phyloP scores from a whole-genome alignment of 2,113 vertebrate species.

The Engraulis encrasicolus region DNA sequence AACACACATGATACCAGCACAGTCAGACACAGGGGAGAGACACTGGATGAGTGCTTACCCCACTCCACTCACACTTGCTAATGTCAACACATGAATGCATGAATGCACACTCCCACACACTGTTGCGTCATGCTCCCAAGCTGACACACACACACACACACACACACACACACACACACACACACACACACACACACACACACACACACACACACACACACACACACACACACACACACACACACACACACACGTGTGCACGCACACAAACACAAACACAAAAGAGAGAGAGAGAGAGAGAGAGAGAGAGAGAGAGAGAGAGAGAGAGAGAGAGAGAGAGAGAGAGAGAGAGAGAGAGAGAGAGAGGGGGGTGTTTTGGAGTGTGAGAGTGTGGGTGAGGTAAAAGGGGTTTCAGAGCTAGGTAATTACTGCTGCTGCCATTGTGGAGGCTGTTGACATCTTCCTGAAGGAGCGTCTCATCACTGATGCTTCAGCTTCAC shows the following conservation, averaged over 20 bases:
- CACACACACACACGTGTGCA: too few species aligned
- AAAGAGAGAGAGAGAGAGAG: too few species aligned
- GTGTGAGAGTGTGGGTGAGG: conserved; percentile 36
- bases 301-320: too few species aligned
- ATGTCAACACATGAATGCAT: neutral
- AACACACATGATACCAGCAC: neutral
- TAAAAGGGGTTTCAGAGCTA: conserved; percentile 31
- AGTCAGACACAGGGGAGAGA: too few species aligned
- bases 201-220: conserved; percentile 9
- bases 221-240: too few species aligned
- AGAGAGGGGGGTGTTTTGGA: neutral
- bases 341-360: conserved; percentile 29
- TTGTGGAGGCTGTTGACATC: conserved; percentile 64
- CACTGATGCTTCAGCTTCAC: conserved; percentile 61
- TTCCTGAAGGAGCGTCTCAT: conserved; percentile 63
- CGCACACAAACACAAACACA: too few species aligned
- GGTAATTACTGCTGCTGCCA: conserved; percentile 57
- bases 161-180: neutral
- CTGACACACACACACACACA: neutral
- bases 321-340: too few species aligned
- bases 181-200: neutral
- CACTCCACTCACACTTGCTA: neutral
- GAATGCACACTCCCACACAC: neutral
- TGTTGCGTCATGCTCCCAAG: neutral
- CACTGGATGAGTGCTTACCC: too few species aligned